Conservation (phyloP, 1,140 invertebrate species). For the Drosophila sulfurigaster region DNA sequence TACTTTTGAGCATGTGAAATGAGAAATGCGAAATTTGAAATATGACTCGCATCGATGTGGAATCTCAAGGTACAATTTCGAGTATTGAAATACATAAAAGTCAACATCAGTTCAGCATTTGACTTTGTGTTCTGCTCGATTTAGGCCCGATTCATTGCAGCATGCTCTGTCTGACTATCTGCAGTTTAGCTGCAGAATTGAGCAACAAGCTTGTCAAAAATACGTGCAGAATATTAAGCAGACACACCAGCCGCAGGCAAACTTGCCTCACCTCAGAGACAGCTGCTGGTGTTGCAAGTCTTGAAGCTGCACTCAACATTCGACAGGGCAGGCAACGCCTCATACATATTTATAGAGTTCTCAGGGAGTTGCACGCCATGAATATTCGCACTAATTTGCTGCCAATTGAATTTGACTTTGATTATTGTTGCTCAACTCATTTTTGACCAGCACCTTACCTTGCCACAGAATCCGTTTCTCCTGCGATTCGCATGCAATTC, state of each 20-base stretch:
- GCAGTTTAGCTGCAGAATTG: constrained; percentile 58
- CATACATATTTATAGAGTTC: constrained; percentile 57
- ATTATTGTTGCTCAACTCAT: constrained; percentile 32
- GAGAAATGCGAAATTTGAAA: constrained; percentile 55
- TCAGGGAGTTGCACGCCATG: constrained; percentile 26
- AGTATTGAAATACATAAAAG: constrained; percentile 25
- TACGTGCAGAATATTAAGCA: constrained; percentile 52
- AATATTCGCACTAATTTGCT: constrained; percentile 64
- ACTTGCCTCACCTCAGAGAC: neutral
- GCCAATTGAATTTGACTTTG: constrained; percentile 59
- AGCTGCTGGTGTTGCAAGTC: constrained; percentile 18
- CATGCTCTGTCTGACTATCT: constrained; percentile 1
- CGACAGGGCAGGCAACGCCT: constrained; percentile 28
- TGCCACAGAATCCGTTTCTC: neutral
- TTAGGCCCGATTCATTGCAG: neutral
- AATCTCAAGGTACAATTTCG: constrained; percentile 11
- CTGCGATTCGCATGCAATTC: no score
- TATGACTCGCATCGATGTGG: constrained; percentile 58
- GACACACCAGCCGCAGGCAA: constrained; percentile 13
- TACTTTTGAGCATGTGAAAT: constrained; percentile 70
- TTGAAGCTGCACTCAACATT: constrained; percentile 9
- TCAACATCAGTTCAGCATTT: constrained; percentile 54
- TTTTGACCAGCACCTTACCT: neutral
- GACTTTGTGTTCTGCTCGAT: constrained; percentile 10
- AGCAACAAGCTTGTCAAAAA: constrained; percentile 71